Conservation (phyloP, 2,113 vertebrate genomes). For the Odobenus rosmarus region DNA sequence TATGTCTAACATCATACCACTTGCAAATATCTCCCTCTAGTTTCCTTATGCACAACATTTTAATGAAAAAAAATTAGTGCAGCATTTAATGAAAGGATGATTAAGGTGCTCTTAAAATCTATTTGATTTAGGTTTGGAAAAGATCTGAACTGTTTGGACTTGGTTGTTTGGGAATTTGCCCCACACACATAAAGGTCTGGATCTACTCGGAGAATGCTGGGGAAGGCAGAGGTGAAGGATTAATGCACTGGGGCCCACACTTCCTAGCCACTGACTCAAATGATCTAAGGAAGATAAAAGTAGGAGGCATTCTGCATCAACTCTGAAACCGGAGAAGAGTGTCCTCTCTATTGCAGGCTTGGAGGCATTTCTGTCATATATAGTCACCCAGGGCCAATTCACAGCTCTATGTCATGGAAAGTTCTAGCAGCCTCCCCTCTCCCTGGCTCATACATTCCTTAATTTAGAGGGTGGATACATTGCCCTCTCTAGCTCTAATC, state of each 20-base stretch:
- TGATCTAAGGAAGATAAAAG: not conserved
- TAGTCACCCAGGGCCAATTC: not conserved
- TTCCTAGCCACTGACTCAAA: not conserved
- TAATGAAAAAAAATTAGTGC: not conserved
- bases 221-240: not conserved
- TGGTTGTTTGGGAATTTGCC: not conserved
- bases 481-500: not conserved
- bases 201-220: not conserved
- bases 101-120: not conserved
- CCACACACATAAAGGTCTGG: not conserved
- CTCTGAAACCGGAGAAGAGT: not conserved
- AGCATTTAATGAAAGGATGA: not conserved
- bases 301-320: not conserved
- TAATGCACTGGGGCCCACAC: not conserved
- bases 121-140: conserved; percentile 6
- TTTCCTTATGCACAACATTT: not conserved
- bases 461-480: not conserved
- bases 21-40: not conserved
- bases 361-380: not conserved
- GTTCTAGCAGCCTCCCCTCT: not conserved
- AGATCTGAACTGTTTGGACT: not conserved
- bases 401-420: not conserved
- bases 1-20: not conserved
- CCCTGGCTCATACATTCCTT: not conserved
- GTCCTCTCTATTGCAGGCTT: not conserved